Evolutionary conservation across 2,888 invertebrate species (phyloP).

Genomic region (Agrochola macilenta): DNA sequence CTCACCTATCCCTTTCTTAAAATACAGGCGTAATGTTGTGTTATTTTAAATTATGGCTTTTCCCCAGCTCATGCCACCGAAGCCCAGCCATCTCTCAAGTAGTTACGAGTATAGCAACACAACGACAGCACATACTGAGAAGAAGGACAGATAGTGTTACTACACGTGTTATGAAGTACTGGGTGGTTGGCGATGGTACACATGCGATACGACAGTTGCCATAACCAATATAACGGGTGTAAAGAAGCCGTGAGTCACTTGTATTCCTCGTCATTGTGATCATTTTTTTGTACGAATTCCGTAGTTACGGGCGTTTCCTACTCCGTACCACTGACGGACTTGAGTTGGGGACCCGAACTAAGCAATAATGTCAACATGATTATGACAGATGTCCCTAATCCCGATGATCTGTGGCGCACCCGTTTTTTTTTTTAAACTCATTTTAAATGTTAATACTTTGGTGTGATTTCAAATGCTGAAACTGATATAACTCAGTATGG

Average conservation of each 20-base stretch:
- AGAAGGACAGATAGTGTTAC: conserved; percentile 41
- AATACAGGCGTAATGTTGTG: neutral
- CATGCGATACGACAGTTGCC: conserved; percentile 18
- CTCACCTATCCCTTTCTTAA: too few relatives aligned
- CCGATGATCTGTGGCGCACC: neutral
- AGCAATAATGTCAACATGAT: neutral
- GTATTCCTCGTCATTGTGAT: neutral
- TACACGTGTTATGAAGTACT: neutral
- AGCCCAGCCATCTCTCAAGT: conserved; percentile 29
- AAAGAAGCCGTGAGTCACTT: neutral
- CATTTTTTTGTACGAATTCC: neutral
- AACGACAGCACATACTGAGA: conserved; percentile 9
- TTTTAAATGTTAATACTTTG: neutral
- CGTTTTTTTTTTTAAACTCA: neutral
- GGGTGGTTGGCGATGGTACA: conserved; percentile 1
- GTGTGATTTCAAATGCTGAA: too few relatives aligned
- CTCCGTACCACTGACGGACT: neutral
- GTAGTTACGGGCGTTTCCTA: neutral
- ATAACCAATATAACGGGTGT: conserved; percentile 16
- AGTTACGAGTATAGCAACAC: conserved; percentile 25
- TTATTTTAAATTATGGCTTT: neutral
- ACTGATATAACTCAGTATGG: too few relatives aligned
- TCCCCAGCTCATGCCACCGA: conserved; percentile 26
- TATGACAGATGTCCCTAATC: neutral
- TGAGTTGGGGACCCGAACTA: neutral